phyloP scores from a whole-genome alignment of 2,113 vertebrate genomes.

The Oncorhynchus masou region DNA sequence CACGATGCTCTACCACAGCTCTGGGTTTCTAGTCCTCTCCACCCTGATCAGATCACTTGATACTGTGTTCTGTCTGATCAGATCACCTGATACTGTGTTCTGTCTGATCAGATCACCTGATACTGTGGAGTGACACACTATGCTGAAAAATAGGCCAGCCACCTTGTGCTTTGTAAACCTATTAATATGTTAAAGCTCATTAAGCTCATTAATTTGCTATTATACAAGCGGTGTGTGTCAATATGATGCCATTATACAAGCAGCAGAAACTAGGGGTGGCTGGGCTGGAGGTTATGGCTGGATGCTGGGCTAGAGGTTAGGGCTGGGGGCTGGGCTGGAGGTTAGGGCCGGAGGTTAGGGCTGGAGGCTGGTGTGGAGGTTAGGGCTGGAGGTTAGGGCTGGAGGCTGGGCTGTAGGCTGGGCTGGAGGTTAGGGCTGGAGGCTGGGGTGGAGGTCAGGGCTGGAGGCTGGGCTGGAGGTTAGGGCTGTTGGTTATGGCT shows the following conservation, averaged over 20 bases:
- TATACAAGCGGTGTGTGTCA: slow-evolving; percentile 7
- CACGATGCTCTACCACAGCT: too few species aligned
- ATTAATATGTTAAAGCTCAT: slow-evolving; percentile 64
- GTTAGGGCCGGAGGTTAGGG: not conserved
- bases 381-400: slow-evolving; percentile 4
- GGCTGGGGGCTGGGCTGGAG: too few species aligned
- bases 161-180: slow-evolving; percentile 50
- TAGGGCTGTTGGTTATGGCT: not conserved
- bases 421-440: not conserved
- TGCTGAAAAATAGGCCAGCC: slow-evolving; percentile 51
- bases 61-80: slow-evolving; percentile 27
- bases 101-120: slow-evolving; percentile 25
- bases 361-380: too few species aligned
- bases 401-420: slow-evolving; percentile 20
- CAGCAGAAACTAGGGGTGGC: slow-evolving; percentile 45
- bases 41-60: too few species aligned
- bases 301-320: too few species aligned
- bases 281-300: not conserved
- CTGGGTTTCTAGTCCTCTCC: too few species aligned
- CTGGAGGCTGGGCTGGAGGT: too few species aligned
- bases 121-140: slow-evolving; percentile 25
- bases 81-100: slow-evolving; percentile 40
- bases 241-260: slow-evolving; percentile 52
- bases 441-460: slow-evolving; percentile 12
- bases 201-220: slow-evolving; percentile 34